A percentile compares a stretch with the other conserved stretches of the same genome.
Conservation (phyloP, 2,888 invertebrate genomes). For the Agrochola litura region DNA sequence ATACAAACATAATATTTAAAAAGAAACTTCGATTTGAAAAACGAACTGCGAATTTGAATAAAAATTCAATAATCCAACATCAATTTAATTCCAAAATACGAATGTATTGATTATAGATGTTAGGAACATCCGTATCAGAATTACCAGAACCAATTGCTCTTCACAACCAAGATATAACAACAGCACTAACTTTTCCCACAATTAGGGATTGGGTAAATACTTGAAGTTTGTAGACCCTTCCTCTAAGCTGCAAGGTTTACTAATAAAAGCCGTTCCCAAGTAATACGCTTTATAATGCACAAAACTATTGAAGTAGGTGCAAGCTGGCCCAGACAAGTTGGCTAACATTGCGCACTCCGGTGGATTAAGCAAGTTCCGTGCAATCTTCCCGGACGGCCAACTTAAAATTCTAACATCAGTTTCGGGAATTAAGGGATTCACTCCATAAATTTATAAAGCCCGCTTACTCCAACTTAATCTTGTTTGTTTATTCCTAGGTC, state of each 20-base stretch:
- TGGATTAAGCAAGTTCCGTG: constrained; percentile 82
- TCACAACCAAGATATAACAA: constrained; percentile 8
- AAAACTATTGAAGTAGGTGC: constrained; percentile 63
- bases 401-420: constrained; percentile 87
- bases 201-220: constrained; percentile 41
- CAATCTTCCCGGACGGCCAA: constrained; percentile 79
- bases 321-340: constrained; percentile 65
- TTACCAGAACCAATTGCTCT: constrained; percentile 4
- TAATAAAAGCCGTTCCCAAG: constrained; percentile 53
- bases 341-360: constrained; percentile 71
- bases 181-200: constrained; percentile 41
- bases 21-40: neutral
- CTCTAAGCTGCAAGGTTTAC: constrained; percentile 48
- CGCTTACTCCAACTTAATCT: constrained; percentile 82
- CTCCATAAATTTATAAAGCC: constrained; percentile 84
- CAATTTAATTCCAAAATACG: neutral
- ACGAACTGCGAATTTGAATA: neutral
- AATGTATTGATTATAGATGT: neutral
- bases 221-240: constrained; percentile 38
- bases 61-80: neutral
- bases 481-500: constrained; percentile 85
- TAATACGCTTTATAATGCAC: constrained; percentile 60
- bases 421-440: constrained; percentile 83
- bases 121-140: neutral
- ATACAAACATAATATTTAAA: too few species aligned